These are phyloP conservation scores for Amazona guildingii DNA, from an alignment of 2,113 vertebrate genomes.

Conservation along the genomic window DNA sequence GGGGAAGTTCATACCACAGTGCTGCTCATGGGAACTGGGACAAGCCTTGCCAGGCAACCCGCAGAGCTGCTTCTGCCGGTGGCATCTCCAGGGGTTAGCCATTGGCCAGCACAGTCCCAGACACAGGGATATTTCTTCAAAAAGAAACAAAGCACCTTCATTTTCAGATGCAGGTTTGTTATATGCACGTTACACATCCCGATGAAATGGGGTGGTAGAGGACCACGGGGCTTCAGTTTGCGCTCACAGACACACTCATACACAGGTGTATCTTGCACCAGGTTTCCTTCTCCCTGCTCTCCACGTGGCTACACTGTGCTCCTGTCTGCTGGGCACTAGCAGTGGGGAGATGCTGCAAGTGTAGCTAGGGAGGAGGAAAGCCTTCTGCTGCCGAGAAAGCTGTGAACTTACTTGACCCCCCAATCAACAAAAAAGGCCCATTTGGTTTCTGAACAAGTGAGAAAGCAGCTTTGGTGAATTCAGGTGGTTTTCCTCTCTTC, in stretches of 20 bases:
- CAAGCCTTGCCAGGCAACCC: not conserved
- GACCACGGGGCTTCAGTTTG: not conserved
- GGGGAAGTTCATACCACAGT: not conserved
- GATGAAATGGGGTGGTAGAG: not conserved
- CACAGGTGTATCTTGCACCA: not conserved
- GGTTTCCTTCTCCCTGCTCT: not conserved
- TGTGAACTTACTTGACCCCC: not conserved
- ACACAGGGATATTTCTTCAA: not conserved
- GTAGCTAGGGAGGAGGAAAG: not conserved
- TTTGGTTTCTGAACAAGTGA: not conserved
- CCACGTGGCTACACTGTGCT: not conserved
- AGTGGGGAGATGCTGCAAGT: not conserved
- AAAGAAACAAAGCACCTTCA: not conserved
- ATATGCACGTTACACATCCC: rapidly evolving
- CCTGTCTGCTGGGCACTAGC: rapidly evolving
- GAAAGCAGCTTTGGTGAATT: not conserved
- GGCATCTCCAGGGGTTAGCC: not conserved
- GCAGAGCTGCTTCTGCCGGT: not conserved
- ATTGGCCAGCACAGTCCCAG: not conserved
- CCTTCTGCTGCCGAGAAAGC: not conserved
- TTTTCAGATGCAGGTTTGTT: not conserved
- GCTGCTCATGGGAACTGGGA: not conserved
- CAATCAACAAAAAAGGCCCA: not conserved
- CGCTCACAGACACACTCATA: rapidly evolving
- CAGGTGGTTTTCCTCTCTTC: not conserved